Base-by-base conservation (phyloP, 2,113 vertebrate genomes). In the Platysternon megacephalum region DNA sequence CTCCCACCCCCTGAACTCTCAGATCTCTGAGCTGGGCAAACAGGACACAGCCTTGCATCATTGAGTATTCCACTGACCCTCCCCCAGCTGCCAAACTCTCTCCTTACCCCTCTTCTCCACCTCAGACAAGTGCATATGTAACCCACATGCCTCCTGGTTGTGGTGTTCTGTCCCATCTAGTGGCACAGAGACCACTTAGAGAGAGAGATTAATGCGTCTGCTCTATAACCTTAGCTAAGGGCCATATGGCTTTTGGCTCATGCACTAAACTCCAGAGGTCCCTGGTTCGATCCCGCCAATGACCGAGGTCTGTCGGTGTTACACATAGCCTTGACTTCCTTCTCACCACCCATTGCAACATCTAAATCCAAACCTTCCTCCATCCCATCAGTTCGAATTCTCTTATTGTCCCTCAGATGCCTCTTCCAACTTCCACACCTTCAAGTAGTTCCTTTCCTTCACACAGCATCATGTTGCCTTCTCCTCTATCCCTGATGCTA, bases 1-100 rank as follows among this genome's bases (percentile, higher is more conserved):
- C 35, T 46, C 42, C 79, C 17, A 65, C 79, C 72, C 29, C 82
- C 35, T 91, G 51, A 91, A 86, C 49, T 80, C 84, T 6, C 42
- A 65, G 55, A 56, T 92, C 39, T 89, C 29, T 24, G 8, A 12
- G 35, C 16, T 7, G 10, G 87, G 61, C 42, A 89, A 82, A 92
- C 19, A 52, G 0, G 0, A 28, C n/a, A 52, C 13, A 86, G 39
- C 61, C 81, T 4, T 53, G 29, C 86, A 84, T 1, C 49, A 49
- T 3, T 91, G 46, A 87, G 68, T 49, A 8, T 58, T 26, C 72
- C 65, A 61, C 46, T 87, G 46, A 85, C 78, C n/a, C 16, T 53
- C 51, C 61, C 82, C 79, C 72, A 74, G 49, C 87, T 49, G 56
- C 28, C 24, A 55, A 26, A 55, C 24, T 53, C 82, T 82, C 49